Evolutionary conservation across 2,113 vertebrate genomes (phyloP).

Genomic region (Tapirus terrestris): DNA sequence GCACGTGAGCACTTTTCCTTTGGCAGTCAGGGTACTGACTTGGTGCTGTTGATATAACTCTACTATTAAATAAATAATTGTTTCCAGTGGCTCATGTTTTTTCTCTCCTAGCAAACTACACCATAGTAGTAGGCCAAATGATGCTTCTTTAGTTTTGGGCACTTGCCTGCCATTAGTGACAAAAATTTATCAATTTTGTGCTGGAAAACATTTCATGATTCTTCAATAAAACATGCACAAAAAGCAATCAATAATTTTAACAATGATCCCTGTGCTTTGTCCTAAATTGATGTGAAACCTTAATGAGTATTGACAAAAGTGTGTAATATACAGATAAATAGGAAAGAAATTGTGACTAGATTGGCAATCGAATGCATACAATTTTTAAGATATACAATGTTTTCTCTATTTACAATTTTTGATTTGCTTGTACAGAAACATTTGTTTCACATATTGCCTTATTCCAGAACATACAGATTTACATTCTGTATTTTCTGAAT

Average conservation of each 20-base stretch:
- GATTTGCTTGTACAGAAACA: background rate
- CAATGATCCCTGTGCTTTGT: background rate
- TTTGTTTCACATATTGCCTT: background rate
- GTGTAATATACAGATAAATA: background rate
- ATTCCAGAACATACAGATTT: background rate
- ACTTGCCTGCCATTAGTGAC: background rate
- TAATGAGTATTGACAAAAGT: background rate
- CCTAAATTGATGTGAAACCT: background rate
- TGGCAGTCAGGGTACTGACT: background rate
- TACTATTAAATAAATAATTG: background rate
- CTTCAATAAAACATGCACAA: background rate
- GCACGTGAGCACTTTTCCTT: background rate
- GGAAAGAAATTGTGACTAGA: background rate
- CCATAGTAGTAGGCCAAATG: background rate
- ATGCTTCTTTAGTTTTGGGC: background rate
- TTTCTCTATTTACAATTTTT: background rate
- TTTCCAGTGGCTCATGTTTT: background rate
- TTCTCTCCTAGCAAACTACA: background rate
- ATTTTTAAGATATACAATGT: background rate
- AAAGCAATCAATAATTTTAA: background rate
- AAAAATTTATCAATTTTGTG: background rate
- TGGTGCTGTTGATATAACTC: background rate
- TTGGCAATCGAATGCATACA: background rate
- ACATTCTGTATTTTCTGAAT: background rate
- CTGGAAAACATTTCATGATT: background rate